Conservation (phyloP, 1,140 invertebrate species). For the Zaprionus nigranus region DNA sequence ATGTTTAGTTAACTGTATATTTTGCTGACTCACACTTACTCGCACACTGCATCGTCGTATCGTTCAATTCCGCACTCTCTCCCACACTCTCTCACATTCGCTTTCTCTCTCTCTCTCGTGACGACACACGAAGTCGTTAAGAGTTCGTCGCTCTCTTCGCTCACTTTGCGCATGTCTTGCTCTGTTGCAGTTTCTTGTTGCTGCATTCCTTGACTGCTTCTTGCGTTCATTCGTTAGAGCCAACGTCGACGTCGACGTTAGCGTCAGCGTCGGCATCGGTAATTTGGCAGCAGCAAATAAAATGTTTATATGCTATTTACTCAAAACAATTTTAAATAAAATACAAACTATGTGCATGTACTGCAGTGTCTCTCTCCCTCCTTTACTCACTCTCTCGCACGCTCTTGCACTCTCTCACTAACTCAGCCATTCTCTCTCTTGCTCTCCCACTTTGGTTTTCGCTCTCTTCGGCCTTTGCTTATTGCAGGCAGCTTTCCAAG, state of each 20-base stretch:
- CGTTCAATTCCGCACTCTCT: constrained; percentile 32
- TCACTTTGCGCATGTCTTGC: constrained; percentile 62
- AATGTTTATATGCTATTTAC: constrained; percentile 83
- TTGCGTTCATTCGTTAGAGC: constrained; percentile 55
- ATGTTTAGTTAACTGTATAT: constrained; percentile 82
- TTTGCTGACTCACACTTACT: constrained; percentile 59
- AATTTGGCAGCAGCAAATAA: constrained; percentile 80
- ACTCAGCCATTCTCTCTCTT: constrained; percentile 9
- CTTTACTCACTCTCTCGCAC: constrained; percentile 15
- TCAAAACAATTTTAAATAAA: constrained; percentile 83
- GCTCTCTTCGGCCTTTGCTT: constrained; percentile 10
- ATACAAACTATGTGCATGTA: constrained; percentile 59
- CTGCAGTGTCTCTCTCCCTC: constrained; percentile 28
- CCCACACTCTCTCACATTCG: neutral
- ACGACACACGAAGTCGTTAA: constrained; percentile 5
- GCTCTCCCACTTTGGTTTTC: constrained; percentile 20
- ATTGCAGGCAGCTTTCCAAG: constrained; percentile 67
- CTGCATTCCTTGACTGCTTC: constrained; percentile 54
- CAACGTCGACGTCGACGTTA: constrained; percentile 12
- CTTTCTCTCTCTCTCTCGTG: constrained; percentile 22
- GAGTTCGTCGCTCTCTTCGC: constrained; percentile 25
- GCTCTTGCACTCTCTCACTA: constrained; percentile 7
- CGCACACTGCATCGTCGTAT: constrained; percentile 14
- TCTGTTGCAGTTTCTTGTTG: constrained; percentile 55
- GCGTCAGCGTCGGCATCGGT: constrained; percentile 15